Conservation (phyloP, 2,888 invertebrate species). For the Melangyna quadrimaculata region DNA sequence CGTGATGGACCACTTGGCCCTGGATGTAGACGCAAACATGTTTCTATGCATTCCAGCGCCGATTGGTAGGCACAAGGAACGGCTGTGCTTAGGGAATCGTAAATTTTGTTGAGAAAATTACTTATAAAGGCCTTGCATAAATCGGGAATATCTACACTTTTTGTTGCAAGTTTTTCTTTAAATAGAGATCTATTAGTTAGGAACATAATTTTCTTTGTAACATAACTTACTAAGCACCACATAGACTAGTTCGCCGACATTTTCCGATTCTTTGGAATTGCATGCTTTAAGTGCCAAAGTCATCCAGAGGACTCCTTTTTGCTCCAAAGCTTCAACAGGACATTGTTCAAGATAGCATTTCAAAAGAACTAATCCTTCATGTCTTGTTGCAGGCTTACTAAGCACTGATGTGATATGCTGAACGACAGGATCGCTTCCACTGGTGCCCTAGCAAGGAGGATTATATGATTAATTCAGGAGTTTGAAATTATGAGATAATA, state of each 20-base stretch:
- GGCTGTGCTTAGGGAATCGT: conserved; percentile 73
- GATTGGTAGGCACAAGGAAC: conserved; percentile 58
- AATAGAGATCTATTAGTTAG: neutral
- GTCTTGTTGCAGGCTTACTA: conserved; percentile 70
- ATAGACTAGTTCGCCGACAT: conserved; percentile 68
- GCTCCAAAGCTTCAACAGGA: conserved; percentile 73
- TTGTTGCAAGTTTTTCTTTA: conserved; percentile 73
- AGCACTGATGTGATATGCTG: conserved; percentile 74
- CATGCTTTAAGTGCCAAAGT: conserved; percentile 74
- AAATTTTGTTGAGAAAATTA: conserved; percentile 74
- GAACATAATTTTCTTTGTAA: neutral
- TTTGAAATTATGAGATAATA: neutral
- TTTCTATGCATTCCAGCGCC: conserved; percentile 75
- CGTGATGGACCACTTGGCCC: conserved; percentile 75
- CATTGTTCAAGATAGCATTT: conserved; percentile 73
- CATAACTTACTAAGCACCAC: conserved; percentile 68
- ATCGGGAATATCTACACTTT: conserved; percentile 74
- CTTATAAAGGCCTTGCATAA: conserved; percentile 74
- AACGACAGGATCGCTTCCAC: conserved; percentile 56
- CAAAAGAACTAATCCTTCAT: conserved; percentile 73
- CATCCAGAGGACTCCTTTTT: conserved; percentile 74
- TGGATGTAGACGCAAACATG: conserved; percentile 75
- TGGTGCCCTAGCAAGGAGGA: conserved; percentile 41
- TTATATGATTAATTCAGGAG: neutral
- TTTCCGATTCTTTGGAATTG: conserved; percentile 70